Evolutionary conservation across 1,140 invertebrate species (phyloP).

Genomic region (Conopomorpha cramerella): DNA sequence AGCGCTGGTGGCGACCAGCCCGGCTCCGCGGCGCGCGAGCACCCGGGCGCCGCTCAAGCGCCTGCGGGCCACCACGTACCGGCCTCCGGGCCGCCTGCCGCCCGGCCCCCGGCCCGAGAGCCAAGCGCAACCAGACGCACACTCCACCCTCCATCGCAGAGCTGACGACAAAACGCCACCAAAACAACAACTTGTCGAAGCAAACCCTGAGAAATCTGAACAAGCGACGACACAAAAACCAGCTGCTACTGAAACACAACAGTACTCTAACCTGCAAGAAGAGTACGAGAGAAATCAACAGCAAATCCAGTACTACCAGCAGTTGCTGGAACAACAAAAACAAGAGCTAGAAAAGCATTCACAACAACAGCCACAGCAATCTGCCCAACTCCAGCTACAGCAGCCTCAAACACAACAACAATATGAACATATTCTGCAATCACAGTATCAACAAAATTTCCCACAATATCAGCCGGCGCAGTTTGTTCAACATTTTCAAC

Average conservation of each 20-base stretch:
- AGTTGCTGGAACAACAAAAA: conserved; percentile 25
- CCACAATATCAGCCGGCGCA: conserved; percentile 8
- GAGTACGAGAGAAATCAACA: conserved; percentile 13
- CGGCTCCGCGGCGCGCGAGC: conserved; percentile 7
- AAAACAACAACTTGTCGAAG: conserved; percentile 24
- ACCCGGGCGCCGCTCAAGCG: conserved; percentile 14
- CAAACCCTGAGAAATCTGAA: no score
- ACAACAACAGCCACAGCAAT: conserved; percentile 16
- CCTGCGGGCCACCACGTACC: conserved; percentile 49
- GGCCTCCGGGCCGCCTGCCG: conserved; percentile 29
- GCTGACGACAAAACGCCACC: conserved; percentile 28
- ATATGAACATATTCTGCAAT: conserved; percentile 12
- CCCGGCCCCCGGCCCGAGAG: conserved; percentile 23
- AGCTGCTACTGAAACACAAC: conserved; percentile 8
- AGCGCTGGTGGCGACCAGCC: conserved; percentile 26
- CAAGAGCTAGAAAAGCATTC: no score
- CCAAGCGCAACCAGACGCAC: conserved; percentile 16
- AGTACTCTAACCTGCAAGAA: conserved; percentile 12
- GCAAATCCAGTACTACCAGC: conserved; percentile 12
- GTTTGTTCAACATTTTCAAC: neutral
- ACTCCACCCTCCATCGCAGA: conserved; percentile 30
- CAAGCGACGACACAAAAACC: conserved; percentile 6
- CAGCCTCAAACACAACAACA: conserved; percentile 4
- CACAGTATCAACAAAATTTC: conserved; percentile 9
- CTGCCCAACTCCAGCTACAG: neutral